These are phyloP conservation scores for Orchestes rusci DNA, from an alignment of 2,888 invertebrate genomes.

Conservation along the genomic window DNA sequence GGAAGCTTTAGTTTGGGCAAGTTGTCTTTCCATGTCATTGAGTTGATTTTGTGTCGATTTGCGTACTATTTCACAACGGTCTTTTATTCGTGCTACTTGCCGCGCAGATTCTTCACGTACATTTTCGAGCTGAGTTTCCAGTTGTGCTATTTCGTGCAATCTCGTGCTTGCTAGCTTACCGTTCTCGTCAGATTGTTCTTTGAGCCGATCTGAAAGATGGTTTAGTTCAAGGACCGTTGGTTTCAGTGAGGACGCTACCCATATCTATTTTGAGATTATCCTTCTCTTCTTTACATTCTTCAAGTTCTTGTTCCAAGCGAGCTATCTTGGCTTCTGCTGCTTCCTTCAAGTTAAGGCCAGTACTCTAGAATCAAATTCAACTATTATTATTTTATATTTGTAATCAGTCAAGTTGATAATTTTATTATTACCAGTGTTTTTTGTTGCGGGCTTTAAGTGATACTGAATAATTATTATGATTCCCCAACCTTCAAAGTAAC, in stretches of 20 bases:
- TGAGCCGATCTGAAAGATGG: conserved; percentile 46
- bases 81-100: conserved; percentile 57
- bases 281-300: conserved; percentile 13
- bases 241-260: no score
- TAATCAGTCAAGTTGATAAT: no score
- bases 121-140: conserved; percentile 58
- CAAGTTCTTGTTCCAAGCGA: conserved; percentile 33
- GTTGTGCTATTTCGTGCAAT: conserved; percentile 58
- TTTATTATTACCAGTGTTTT: no score
- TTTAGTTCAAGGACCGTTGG: no score
- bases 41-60: conserved; percentile 56
- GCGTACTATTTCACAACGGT: conserved; percentile 57
- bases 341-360: conserved; percentile 40
- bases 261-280: conserved; percentile 39
- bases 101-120: conserved; percentile 62
- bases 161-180: conserved; percentile 60
- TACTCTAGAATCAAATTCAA: conserved; percentile 6
- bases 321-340: conserved; percentile 37
- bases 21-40: conserved; percentile 58
- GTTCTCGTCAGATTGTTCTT: conserved; percentile 52
- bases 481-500: no score
- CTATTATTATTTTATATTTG: no score
- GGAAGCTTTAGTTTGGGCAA: conserved; percentile 57
- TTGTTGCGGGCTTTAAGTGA: no score
- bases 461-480: no score